These are phyloP conservation scores for Tamandua tetradactyla DNA, from an alignment of 2,797 vertebrate species.

Conservation along the genomic window DNA sequence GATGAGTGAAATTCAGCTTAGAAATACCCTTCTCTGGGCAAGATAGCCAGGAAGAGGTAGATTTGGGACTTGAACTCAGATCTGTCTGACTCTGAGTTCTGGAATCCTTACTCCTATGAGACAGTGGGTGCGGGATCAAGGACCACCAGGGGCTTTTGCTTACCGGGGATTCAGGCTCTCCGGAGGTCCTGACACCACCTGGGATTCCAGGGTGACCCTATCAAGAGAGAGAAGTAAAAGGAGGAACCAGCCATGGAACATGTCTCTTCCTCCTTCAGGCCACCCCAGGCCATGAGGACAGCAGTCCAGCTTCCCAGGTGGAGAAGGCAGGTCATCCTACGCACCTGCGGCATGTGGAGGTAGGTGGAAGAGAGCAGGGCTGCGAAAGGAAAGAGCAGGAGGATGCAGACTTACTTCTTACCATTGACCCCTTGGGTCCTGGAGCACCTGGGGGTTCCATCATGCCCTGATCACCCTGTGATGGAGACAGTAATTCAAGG, in stretches of 20 bases:
- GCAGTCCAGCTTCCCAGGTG: neutral
- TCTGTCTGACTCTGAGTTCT: neutral
- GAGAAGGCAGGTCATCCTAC: neutral
- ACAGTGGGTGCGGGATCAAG: neutral
- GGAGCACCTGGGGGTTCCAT: constrained; percentile 92
- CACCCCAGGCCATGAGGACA: accelerated
- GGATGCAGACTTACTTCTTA: constrained; percentile 93
- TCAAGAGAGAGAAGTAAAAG: constrained; percentile 40
- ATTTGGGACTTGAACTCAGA: neutral
- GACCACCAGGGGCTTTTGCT: constrained; percentile 78
- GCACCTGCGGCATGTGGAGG: accelerated
- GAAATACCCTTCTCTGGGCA: neutral
- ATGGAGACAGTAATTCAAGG: constrained; percentile 55
- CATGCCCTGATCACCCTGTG: constrained; percentile 94
- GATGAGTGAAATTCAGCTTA: neutral
- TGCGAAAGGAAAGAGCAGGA: constrained; percentile 74
- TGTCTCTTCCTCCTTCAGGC: neutral
- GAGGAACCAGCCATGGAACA: neutral
- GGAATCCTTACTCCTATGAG: neutral
- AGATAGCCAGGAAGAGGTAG: accelerated
- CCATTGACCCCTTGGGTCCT: constrained; percentile 95
- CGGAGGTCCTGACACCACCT: constrained; percentile 89
- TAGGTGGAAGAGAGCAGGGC: neutral
- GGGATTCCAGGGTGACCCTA: constrained; percentile 93
- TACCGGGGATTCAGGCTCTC: constrained; percentile 91